Evolutionary conservation across 2,888 invertebrate species (phyloP), one percentile per base, ranked within the genome.

Genomic region (Gisinianus flammeolus): DNA sequence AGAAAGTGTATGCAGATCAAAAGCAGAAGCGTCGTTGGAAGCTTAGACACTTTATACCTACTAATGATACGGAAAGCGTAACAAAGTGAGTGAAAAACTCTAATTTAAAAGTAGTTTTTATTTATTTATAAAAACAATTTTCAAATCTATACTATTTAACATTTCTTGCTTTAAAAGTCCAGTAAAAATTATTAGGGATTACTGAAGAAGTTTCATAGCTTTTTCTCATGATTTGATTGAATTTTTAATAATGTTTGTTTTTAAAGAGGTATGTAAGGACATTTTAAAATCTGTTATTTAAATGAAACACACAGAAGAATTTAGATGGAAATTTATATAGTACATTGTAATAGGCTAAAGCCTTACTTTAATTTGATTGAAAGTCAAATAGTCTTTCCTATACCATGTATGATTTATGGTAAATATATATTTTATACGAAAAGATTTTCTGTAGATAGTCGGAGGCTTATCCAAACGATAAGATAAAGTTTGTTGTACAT

Each of bases 1-100:
- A 96, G 89, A 99, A 99, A 87, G 90, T 91, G 83, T 97, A 94
- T 87, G 92, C 91, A 0, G 94, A 93, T 85, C 83, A 83, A 75
- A 84, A 83, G 58, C 81, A 80, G 35, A 84, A 83, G 58, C 74
- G 84, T 88, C 91, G 90, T 44, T 99, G 98, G 98, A 97, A 96
- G 87, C 90, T 99, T 54, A 72, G 82, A 70, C 84, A 84, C 78
- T 84, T 84, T 66, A 58, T 84, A 19, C 82, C 81, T 12, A 82
- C 77, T 44, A 66, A 73, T 71, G 83, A 84, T 62, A 81, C 84
- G 8, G 84, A 83, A 10, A 84, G 83, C 54, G 82, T 82, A 24
- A 81, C 80, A 31, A 82, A 77, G 83, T 83, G 77, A 80, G 79
- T 71, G 8, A 3, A n/a, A n/a, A n/a, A n/a, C n/a, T n/a, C n/a